Base-by-base conservation (phyloP, 2,888 invertebrate species). In the Colletes collaris region DNA sequence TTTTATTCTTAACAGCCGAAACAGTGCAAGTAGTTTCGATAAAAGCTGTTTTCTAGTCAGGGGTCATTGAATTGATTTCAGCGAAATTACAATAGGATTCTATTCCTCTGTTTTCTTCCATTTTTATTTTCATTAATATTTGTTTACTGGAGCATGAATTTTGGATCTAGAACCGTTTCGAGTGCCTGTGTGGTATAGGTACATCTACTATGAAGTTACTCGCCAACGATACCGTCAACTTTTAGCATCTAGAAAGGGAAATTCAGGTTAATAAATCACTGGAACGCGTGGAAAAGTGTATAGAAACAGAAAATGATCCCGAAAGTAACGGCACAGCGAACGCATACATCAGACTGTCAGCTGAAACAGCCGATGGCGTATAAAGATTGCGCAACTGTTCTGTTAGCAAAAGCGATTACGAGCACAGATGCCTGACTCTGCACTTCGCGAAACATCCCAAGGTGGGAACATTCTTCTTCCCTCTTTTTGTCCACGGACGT, bases 351-450 rank as follows among this genome's bases (percentile, higher is more conserved):
- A 56, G 40, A 44, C 65, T 60, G 77, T 72, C 77, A 65, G 59
- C 27, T 50, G 76, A 50, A 68, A 77, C 58, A 68, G 59, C 67
- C 68, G 68, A 64, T 65, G 71, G 67, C 65, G 58, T 66, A 67
- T 27, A 49, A 35, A 4, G 27, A 60, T 80, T 77, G 56, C 53
- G 68, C 19, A 77, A 80, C 50, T 7, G 10, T 13, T 60, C 67
- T 73, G 55, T 72, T 77, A 64, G 62, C 13, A 65, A 44, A 56
- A 77, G 55, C 68, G 64, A 77, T 77, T 68, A 69, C 77, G 16
- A 66, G 69, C 64, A 46, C 58, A 55, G 53, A 62, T 56, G 64
- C 60, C 19, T 60, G 37, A 55, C 49, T 27, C 27, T 76, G 44
- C 50, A 35, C 49, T 46, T 71, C 53, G 56, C n/a, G 74, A 74